These are phyloP conservation scores for Charanyca ferruginea DNA, from an alignment of 2,888 invertebrate species.

Conservation along the genomic window DNA sequence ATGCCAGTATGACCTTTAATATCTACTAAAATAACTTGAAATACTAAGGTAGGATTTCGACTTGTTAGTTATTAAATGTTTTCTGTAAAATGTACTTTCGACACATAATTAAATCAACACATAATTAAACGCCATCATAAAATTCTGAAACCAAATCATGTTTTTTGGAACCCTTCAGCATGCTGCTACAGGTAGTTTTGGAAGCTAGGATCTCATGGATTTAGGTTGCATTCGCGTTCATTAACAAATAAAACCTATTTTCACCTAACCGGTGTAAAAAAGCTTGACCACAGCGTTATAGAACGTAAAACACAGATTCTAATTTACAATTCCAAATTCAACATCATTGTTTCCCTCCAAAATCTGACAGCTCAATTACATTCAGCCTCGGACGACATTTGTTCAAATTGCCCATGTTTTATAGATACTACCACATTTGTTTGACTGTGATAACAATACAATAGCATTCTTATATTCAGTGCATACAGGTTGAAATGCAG, in stretches of 20 bases:
- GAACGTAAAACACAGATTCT: constrained; percentile 33
- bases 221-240: not conserved
- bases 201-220: not conserved
- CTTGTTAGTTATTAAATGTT: too few relatives aligned
- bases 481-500: constrained; percentile 64
- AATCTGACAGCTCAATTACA: constrained; percentile 88
- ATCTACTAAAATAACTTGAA: too few relatives aligned
- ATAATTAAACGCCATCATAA: not conserved
- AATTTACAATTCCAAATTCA: constrained; percentile 53
- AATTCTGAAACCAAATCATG: not conserved
- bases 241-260: not conserved
- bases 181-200: not conserved
- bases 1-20: too few relatives aligned
- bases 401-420: constrained; percentile 86
- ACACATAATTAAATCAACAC: too few relatives aligned
- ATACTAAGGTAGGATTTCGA: too few relatives aligned
- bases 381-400: constrained; percentile 85
- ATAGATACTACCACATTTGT: constrained; percentile 63
- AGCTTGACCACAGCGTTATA: constrained; percentile 14
- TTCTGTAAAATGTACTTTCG: too few relatives aligned
- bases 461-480: constrained; percentile 16
- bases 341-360: constrained; percentile 78
- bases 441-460: constrained; percentile 20
- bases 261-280: not conserved
- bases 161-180: not conserved